Conservation (phyloP, 2,888 invertebrate species). For the Metellina segmentata region DNA sequence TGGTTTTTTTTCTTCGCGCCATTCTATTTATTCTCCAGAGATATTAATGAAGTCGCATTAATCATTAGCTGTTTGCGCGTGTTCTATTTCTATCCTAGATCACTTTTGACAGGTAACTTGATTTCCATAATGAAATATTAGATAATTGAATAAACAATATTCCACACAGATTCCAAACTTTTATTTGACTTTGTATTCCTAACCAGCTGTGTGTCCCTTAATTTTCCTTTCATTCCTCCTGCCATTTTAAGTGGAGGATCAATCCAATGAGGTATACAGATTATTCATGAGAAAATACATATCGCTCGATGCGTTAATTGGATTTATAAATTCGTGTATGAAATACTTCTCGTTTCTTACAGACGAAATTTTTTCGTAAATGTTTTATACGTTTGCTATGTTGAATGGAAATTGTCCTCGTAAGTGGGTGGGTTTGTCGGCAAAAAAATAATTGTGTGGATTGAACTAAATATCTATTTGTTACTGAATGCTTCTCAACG, state of each 20-base stretch:
- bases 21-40: background rate
- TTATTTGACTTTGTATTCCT: constrained; percentile 52
- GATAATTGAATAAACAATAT: constrained; percentile 41
- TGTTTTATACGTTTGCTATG: too few relatives aligned
- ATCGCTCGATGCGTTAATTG: constrained; percentile 1
- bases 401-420: too few relatives aligned
- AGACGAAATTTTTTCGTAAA: too few relatives aligned
- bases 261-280: constrained; percentile 15
- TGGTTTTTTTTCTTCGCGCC: background rate
- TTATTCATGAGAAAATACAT: constrained; percentile 6
- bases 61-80: constrained; percentile 31
- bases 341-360: too few relatives aligned
- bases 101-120: constrained; percentile 34
- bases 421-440: too few relatives aligned
- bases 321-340: background rate
- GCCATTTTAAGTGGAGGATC: constrained; percentile 10
- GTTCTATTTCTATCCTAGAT: background rate
- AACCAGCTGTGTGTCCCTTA: background rate
- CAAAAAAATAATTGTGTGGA: too few relatives aligned
- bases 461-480: too few relatives aligned
- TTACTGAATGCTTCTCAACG: too few relatives aligned
- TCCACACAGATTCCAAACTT: constrained; percentile 34
- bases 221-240: background rate
- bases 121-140: constrained; percentile 44
- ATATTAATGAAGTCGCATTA: constrained; percentile 15